phyloP scores from a whole-genome alignment of 2,888 invertebrate genomes.

The Mechanitis messenoides region DNA sequence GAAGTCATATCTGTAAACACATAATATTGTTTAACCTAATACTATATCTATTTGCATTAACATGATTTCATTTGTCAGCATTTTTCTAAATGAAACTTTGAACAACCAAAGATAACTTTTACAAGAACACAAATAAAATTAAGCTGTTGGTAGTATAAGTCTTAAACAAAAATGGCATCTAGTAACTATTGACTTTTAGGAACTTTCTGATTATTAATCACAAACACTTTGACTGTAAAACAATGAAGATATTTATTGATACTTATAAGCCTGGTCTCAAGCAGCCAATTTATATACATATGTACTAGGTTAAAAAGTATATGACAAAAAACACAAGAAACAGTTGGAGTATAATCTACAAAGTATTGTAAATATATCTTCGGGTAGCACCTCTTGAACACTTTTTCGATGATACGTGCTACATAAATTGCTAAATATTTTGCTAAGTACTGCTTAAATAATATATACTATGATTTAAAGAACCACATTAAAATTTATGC shows the following conservation, averaged over 20 bases:
- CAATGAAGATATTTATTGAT: not conserved
- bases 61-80: slow-evolving; percentile 12
- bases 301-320: no score
- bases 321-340: slow-evolving; percentile 24
- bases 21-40: slow-evolving; percentile 12
- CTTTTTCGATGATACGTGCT: slow-evolving; percentile 33
- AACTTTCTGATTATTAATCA: slow-evolving; percentile 60
- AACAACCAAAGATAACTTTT: slow-evolving; percentile 34
- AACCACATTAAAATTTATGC: not conserved
- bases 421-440: slow-evolving; percentile 24
- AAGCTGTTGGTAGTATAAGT: slow-evolving; percentile 44
- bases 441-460: slow-evolving; percentile 27
- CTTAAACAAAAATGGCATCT: slow-evolving; percentile 57
- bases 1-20: slow-evolving; percentile 18
- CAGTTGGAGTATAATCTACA: slow-evolving; percentile 30
- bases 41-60: slow-evolving; percentile 12
- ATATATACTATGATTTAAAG: slow-evolving; percentile 8
- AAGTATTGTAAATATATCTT: slow-evolving; percentile 27
- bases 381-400: slow-evolving; percentile 48
- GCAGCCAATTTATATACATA: no score
- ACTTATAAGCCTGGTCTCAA: no score
- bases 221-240: slow-evolving; percentile 24
- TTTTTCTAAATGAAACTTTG: slow-evolving; percentile 9
- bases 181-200: slow-evolving; percentile 64
- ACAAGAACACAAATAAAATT: slow-evolving; percentile 47